Conservation (phyloP, 2,888 invertebrate genomes). For the Synanthedon andrenaeformis region DNA sequence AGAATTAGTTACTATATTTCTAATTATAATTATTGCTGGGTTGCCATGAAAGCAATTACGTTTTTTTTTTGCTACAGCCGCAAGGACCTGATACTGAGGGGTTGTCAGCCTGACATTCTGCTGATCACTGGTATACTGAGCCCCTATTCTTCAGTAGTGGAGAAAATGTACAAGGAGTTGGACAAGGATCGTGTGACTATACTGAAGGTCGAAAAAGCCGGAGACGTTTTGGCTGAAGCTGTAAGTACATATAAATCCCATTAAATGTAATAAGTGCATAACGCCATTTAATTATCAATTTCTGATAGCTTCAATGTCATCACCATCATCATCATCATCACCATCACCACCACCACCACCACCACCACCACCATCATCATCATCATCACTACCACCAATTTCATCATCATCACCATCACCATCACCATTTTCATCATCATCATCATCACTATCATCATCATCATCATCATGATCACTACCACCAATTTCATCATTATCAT, state of each 20-base stretch:
- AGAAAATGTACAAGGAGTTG: conserved; percentile 81
- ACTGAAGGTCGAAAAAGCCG: conserved; percentile 85
- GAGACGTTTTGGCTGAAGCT: conserved; percentile 88
- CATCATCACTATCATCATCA: too few relatives aligned
- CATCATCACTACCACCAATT: too few relatives aligned
- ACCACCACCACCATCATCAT: too few relatives aligned
- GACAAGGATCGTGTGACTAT: conserved; percentile 83
- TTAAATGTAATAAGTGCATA: background rate
- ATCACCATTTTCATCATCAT: too few relatives aligned
- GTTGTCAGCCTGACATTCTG: conserved; percentile 82
- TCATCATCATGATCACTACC: too few relatives aligned
- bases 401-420: too few relatives aligned
- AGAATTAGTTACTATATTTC: conserved; percentile 25
- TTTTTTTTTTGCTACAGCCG: conserved; percentile 62
- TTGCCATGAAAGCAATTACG: background rate
- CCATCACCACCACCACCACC: too few relatives aligned
- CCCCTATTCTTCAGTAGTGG: conserved; percentile 83
- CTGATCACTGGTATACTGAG: conserved; percentile 84
- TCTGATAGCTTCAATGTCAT: too few relatives aligned
- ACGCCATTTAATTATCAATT: background rate
- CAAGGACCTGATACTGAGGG: conserved; percentile 77
- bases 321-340: too few relatives aligned
- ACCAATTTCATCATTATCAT: too few relatives aligned
- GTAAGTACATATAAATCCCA: conserved; percentile 61
- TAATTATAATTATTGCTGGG: conserved; percentile 10